Base-by-base conservation (phyloP, 2,888 invertebrate species). In the Leptopterna dolabrata region DNA sequence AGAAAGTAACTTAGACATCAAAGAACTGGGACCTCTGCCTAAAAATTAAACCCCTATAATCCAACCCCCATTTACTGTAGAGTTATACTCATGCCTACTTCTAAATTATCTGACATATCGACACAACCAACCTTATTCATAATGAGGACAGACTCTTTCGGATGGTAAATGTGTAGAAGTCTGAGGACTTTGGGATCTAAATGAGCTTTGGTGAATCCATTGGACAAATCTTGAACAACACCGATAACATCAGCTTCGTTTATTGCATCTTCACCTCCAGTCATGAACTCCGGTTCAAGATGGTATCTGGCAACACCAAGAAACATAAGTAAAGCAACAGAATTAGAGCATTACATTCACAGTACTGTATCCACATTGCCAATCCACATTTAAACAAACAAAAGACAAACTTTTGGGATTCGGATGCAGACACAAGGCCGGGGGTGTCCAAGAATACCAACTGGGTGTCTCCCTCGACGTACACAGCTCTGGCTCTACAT, bases 361-460 rank as follows among this genome's bases (percentile, higher is more conserved):
- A n/a, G n/a, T n/a, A n/a, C n/a, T n/a, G n/a, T n/a, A n/a, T n/a
- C n/a, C n/a, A n/a, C n/a, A n/a, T n/a, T n/a, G n/a, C n/a, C n/a
- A 36, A 36, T 36, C 2, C 36, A 36, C 36, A 36, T 2, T 7
- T 36, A 36, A 2, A 36, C 36, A 36, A 36, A 36, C 4, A 4
- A 36, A 47, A 55, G 71, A 91, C 92, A 92, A 92, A 96, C 96
- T 93, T 95, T 91, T 94, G 94, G 89, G 93, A 92, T 91, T 97
- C 96, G 51, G 93, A 92, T 70, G 93, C 92, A 29, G 95, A 94
- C 0, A 98, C 95, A 47, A 98, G 92, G 36, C 99, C 99, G 1
- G 99, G 99, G 3, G 98, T 98, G 91, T 99, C 99, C 41, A 97
- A 93, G 91, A 99, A 96, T 47, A 98, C 94, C 55, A 99, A 94